Base-by-base conservation (phyloP, 2,888 invertebrate genomes). In the Drosophila vallismaia region DNA sequence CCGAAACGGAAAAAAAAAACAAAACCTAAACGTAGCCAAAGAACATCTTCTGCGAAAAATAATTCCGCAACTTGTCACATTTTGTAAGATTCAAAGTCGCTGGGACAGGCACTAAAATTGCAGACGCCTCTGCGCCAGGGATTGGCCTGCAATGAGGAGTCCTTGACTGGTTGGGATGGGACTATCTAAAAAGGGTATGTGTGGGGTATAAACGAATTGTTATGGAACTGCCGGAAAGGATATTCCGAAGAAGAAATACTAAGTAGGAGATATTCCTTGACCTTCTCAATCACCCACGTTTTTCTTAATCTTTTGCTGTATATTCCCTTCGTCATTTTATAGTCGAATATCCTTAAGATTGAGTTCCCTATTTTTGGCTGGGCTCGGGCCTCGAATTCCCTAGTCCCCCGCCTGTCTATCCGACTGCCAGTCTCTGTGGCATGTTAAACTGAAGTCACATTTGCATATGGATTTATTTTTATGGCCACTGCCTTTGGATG, bases 401-500 rank as follows among this genome's bases (percentile, higher is more conserved):
- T 24, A 28, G 9, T 12, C 42, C 33, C 36, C 42, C 12, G 28
- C 6, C 48, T 36, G 46, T 40, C 29, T 58, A 19, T 46, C 24
- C 19, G 26, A 26, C 26, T 46, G n/a, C 19, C 53, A 58, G 42
- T 62, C 38, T 55, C 57, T 51, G 58, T 56, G 64, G 64, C 75
- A 62, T 74, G 80, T 79, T 79, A 54, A 49, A 50, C 56, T 58
- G 46, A 63, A 59, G 59, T 50, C 74, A 51, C 69, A 84, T 84
- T 84, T 84, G 88, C 84, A 84, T 84, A 88, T 80, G 66, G 87
- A 84, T 84, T 84, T 88, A 84, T 88, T 84, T 84, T 88, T 84
- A 84, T 88, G 64, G 71, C 60, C 57, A 36, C 29, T 62, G 70
- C 84, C 75, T 48, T 53, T 69, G 56, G 42, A 63, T 52, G 56